Percentiles rank a stretch among this genome's conserved stretches.
Conservation (phyloP, 2,888 invertebrate genomes). For the Ichneumon xanthorius region DNA sequence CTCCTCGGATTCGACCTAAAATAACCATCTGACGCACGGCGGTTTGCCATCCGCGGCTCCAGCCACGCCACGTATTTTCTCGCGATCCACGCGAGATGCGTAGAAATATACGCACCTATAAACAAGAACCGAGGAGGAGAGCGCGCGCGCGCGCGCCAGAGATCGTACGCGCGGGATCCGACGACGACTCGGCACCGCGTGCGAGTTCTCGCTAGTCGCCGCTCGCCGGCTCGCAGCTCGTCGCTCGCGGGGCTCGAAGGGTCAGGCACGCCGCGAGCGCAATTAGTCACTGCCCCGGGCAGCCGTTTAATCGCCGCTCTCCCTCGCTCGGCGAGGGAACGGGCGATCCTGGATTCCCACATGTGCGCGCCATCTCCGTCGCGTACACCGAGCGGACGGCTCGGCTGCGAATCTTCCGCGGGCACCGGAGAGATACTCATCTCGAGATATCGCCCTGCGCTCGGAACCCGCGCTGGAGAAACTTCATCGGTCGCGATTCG, state of each 20-base stretch:
- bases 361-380: not conserved
- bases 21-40: conserved; percentile 82
- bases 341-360: conserved; percentile 21
- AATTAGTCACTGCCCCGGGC: conserved; percentile 68
- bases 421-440: conserved; percentile 5
- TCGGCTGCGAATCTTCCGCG: not conserved
- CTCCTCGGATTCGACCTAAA: conserved; percentile 72
- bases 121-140: conserved; percentile 60
- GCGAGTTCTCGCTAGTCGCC: not conserved
- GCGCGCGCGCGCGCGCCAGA: not conserved
- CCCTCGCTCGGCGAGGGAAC: conserved; percentile 21
- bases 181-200: conserved; percentile 1
- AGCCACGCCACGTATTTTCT: conserved; percentile 56
- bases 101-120: conserved; percentile 69
- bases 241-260: conserved; percentile 35
- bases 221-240: conserved; percentile 7
- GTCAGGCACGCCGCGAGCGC: conserved; percentile 66
- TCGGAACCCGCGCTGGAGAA: not conserved
- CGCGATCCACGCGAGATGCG: conserved; percentile 61
- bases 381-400: too few species aligned
- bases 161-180: conserved; percentile 6
- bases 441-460: conserved; percentile 8
- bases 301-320: conserved; percentile 38
- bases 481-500: too few species aligned
- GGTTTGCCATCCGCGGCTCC: conserved; percentile 63